Conservation (phyloP, 2,888 invertebrate genomes). For the Ochlodes sylvanus region DNA sequence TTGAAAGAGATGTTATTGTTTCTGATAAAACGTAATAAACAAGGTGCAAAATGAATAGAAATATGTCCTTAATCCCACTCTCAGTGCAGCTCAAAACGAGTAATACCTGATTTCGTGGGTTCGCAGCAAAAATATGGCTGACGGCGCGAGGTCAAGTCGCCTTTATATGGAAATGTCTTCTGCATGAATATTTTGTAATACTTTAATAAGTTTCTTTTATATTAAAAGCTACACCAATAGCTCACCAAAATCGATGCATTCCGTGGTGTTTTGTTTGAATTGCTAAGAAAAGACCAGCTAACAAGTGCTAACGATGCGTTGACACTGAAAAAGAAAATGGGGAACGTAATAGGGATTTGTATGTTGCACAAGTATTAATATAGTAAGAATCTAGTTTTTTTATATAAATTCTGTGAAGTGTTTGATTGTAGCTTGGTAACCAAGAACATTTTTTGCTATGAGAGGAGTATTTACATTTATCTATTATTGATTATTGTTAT, state of each 20-base stretch:
- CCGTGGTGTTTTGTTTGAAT: neutral
- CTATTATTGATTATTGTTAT: no score
- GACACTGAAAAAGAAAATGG: no score
- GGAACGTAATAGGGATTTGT: no score
- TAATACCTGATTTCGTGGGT: neutral
- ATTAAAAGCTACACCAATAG: neutral
- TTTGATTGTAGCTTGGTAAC: no score
- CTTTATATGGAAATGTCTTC: constrained; percentile 42
- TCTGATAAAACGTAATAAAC: constrained; percentile 1
- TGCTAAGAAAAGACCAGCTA: no score
- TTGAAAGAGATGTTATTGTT: neutral
- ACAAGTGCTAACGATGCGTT: no score
- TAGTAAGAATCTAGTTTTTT: no score
- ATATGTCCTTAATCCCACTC: neutral
- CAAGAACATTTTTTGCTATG: no score
- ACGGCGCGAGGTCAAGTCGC: constrained; percentile 15
- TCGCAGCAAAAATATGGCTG: constrained; percentile 3
- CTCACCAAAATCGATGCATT: constrained; percentile 1
- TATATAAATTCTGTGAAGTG: no score
- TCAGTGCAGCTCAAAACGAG: neutral
- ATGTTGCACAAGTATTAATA: no score
- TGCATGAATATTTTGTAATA: constrained; percentile 6
- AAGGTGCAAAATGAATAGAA: neutral
- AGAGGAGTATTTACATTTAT: no score
- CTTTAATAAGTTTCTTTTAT: neutral